Conservation (phyloP, 2,797 vertebrate species). For the Parotocinclus haroldoi region DNA sequence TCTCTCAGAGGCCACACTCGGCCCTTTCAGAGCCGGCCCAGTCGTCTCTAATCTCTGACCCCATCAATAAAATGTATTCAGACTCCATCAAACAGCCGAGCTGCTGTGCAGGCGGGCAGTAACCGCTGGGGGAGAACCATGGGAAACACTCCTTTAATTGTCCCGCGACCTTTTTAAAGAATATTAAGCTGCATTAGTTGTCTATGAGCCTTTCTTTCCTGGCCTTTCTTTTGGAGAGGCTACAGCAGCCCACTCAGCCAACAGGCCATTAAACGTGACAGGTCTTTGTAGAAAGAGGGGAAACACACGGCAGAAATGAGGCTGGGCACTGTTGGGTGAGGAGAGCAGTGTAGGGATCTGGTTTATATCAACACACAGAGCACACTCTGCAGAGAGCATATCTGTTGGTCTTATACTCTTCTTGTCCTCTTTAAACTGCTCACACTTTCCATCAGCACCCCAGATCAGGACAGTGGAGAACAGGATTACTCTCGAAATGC, state of each 20-base stretch:
- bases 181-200: conserved; percentile 81
- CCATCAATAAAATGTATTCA: conserved; percentile 80
- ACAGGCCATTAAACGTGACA: conserved; percentile 78
- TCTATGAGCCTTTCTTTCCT: conserved; percentile 70
- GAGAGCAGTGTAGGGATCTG: conserved; percentile 62
- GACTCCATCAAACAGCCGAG: conserved; percentile 73
- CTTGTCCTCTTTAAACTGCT: conserved; percentile 35
- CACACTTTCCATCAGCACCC: neutral
- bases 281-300: conserved; percentile 69
- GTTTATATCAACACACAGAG: conserved; percentile 61
- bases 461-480: conserved; percentile 12
- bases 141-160: conserved; percentile 78
- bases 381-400: conserved; percentile 52
- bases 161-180: conserved; percentile 75
- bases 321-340: conserved; percentile 50
- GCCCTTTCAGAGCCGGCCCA: conserved; percentile 62
- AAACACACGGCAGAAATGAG: conserved; percentile 60
- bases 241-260: conserved; percentile 73
- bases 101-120: conserved; percentile 65
- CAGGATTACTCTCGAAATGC: conserved; percentile 25
- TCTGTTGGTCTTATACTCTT: conserved; percentile 58
- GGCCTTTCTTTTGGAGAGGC: conserved; percentile 67
- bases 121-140: conserved; percentile 69
- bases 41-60: conserved; percentile 77
- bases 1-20: conserved; percentile 55